Percentiles rank a stretch among this genome's conserved stretches.
Evolutionary conservation across 1,140 invertebrate genomes (phyloP).

Genomic region (Coptotermes formosanus): DNA sequence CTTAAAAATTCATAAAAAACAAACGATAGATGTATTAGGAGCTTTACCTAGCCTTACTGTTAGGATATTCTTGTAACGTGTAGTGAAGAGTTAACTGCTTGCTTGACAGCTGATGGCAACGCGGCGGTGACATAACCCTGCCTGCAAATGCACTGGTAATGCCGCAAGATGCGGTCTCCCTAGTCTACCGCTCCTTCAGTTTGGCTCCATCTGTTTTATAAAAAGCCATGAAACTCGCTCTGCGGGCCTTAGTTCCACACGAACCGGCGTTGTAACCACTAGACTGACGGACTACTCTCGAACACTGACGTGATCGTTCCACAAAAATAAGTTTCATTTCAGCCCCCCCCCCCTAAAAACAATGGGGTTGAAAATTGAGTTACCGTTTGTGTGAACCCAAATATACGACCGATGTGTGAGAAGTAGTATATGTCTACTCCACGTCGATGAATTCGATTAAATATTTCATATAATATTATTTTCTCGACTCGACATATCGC

Average conservation of each 20-base stretch:
- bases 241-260: neutral
- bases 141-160: too few species aligned
- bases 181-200: too few species aligned
- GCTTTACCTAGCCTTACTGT: too few species aligned
- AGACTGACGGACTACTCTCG: neutral
- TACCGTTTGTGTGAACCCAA: neutral
- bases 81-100: too few species aligned
- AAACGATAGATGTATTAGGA: too few species aligned
- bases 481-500: neutral
- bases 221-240: neutral
- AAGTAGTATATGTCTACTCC: neutral
- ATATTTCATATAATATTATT: neutral
- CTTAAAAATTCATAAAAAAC: too few species aligned
- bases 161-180: too few species aligned
- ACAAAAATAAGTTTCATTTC: too few species aligned
- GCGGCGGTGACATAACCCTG: too few species aligned
- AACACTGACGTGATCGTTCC: neutral
- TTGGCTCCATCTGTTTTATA: neutral
- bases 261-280: neutral
- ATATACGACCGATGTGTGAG: neutral
- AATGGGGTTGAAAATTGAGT: neutral
- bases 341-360: neutral
- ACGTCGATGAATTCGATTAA: slow-evolving; percentile 1
- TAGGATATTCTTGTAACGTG: too few species aligned
- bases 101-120: too few species aligned